Evolutionary conservation across 2,888 invertebrate genomes (phyloP).

Genomic region (Chrysomela aeneicollis): DNA sequence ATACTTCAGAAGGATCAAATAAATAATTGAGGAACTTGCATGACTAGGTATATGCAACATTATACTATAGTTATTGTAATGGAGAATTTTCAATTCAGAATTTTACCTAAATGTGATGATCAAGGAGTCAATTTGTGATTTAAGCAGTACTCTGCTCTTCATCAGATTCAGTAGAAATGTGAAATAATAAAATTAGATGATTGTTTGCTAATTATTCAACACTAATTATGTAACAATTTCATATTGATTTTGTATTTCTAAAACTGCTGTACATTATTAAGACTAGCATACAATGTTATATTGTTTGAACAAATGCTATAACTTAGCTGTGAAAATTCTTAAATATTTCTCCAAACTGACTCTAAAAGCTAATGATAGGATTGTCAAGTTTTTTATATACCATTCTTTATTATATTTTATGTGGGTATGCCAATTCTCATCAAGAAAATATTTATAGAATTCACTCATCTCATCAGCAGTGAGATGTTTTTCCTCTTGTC

Average conservation of each 20-base stretch:
- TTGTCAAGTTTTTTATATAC: slow-evolving; percentile 79
- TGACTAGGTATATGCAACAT: too few relatives aligned
- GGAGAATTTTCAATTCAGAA: too few relatives aligned
- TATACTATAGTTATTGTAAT: too few relatives aligned
- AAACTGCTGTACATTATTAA: neutral
- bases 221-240: too few relatives aligned
- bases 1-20: too few relatives aligned
- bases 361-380: slow-evolving; percentile 70
- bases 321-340: slow-evolving; percentile 13
- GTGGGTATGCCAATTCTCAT: slow-evolving; percentile 81
- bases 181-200: too few relatives aligned
- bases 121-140: too few relatives aligned
- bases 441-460: slow-evolving; percentile 86
- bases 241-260: neutral
- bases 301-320: slow-evolving; percentile 6
- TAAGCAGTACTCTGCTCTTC: too few relatives aligned
- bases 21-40: too few relatives aligned
- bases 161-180: too few relatives aligned
- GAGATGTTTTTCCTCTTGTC: slow-evolving; percentile 63
- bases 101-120: too few relatives aligned
- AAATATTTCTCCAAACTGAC: slow-evolving; percentile 63
- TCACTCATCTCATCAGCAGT: slow-evolving; percentile 87
- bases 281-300: neutral
- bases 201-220: too few relatives aligned
- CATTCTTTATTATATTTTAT: slow-evolving; percentile 81